These are phyloP conservation scores for Hemaris fuciformis DNA, from an alignment of 2,888 invertebrate species.

Conservation along the genomic window DNA sequence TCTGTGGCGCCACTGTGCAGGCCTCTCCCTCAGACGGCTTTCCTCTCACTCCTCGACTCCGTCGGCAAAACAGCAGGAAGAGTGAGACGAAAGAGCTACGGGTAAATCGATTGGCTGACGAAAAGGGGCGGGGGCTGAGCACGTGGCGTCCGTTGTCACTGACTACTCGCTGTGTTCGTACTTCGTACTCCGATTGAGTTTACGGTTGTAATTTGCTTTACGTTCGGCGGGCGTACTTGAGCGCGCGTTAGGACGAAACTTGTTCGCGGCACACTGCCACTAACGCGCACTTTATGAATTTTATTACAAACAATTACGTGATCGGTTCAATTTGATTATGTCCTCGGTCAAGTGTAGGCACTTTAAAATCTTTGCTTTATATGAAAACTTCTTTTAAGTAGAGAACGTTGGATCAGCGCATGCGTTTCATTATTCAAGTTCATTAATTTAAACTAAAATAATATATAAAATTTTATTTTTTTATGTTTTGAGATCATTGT, in stretches of 20 bases:
- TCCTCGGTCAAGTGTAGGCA: neutral
- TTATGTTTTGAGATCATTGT: too few relatives aligned
- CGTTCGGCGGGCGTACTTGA: conserved; percentile 46
- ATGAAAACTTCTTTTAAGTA: neutral
- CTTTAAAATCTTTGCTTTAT: neutral
- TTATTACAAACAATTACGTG: neutral
- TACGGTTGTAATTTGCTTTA: conserved; percentile 53
- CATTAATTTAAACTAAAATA: too few relatives aligned
- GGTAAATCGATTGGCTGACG: conserved; percentile 72
- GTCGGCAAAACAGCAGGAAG: conserved; percentile 69
- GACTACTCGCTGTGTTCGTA: conserved; percentile 46
- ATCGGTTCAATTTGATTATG: neutral
- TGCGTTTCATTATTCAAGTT: too few relatives aligned
- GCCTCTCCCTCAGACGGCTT: conserved; percentile 43
- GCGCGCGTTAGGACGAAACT: conserved; percentile 45
- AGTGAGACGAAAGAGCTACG: conserved; percentile 59
- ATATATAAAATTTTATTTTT: too few relatives aligned
- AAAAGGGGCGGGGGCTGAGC: conserved; percentile 73
- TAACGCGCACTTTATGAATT: conserved; percentile 16
- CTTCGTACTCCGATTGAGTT: conserved; percentile 47
- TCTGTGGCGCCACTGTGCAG: conserved; percentile 61
- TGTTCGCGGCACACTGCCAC: conserved; percentile 23
- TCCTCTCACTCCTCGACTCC: conserved; percentile 46
- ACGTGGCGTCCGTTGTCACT: conserved; percentile 69
- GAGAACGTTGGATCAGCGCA: neutral